Conservation (phyloP, 2,888 invertebrate species). For the Halictus ligatus region DNA sequence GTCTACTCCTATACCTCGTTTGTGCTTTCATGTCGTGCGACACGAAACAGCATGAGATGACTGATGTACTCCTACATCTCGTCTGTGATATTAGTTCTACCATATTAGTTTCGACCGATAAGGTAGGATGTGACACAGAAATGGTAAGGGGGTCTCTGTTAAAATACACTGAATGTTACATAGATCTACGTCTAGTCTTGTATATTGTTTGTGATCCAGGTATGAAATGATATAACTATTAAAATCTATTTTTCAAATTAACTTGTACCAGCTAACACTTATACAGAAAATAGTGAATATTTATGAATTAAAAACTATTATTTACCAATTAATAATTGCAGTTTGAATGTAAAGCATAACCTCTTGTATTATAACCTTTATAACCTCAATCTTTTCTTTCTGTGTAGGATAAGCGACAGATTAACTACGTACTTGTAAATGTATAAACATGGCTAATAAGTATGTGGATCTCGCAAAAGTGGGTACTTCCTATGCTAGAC, state of each 20-base stretch:
- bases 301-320: background rate
- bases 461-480: slow-evolving; percentile 90
- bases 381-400: slow-evolving; percentile 30
- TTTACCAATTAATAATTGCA: background rate
- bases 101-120: no score
- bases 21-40: no score
- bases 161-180: no score
- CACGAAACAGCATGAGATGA: no score
- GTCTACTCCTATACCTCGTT: no score
- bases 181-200: background rate
- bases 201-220: background rate
- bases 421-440: background rate
- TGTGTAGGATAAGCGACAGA: background rate
- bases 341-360: background rate
- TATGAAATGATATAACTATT: background rate
- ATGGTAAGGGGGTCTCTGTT: no score
- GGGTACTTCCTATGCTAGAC: slow-evolving; percentile 91
- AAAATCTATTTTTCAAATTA: background rate
- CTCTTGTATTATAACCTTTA: background rate
- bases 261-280: background rate
- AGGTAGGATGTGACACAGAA: no score
- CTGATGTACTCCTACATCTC: no score
- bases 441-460: slow-evolving; percentile 86
- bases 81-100: no score
- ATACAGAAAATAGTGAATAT: background rate